Conservation (phyloP, 2,797 vertebrate genomes). For the Thripadectes ignobilis region DNA sequence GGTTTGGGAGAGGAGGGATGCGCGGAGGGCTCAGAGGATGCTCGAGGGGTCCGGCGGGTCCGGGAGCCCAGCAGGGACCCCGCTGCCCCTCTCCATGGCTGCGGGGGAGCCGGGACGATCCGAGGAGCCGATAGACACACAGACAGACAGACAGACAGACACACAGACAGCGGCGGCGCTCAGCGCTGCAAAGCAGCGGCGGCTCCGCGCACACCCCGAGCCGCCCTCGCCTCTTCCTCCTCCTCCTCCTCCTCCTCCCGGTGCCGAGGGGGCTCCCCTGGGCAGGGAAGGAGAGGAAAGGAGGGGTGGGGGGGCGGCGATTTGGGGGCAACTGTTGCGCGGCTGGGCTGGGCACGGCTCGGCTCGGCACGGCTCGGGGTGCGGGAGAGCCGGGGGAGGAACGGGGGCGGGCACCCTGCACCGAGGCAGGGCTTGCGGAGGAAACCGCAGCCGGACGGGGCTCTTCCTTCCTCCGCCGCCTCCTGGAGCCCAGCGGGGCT, state of each 20-base stretch:
- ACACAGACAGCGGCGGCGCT: neutral
- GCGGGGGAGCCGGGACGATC: neutral
- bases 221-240: neutral
- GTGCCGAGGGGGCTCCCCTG: neutral
- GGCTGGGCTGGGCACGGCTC: neutral
- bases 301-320: neutral
- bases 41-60: neutral
- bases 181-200: neutral
- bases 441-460: neutral
- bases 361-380: neutral
- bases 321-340: conserved; percentile 14
- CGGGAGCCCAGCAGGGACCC: neutral
- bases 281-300: neutral
- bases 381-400: conserved; percentile 1
- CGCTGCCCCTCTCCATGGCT: neutral
- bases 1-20: too few relatives aligned
- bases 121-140: neutral
- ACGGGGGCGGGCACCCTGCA: conserved; percentile 14
- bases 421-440: conserved; percentile 32
- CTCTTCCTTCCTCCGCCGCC: neutral
- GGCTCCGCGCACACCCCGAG: neutral
- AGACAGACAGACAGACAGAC: too few relatives aligned
- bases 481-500: neutral
- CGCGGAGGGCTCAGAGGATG: neutral
- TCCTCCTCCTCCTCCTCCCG: neutral